Evolutionary conservation across 1,140 invertebrate species (phyloP), one percentile per base, ranked within the genome.

Genomic region (Drosophila ananassae): DNA sequence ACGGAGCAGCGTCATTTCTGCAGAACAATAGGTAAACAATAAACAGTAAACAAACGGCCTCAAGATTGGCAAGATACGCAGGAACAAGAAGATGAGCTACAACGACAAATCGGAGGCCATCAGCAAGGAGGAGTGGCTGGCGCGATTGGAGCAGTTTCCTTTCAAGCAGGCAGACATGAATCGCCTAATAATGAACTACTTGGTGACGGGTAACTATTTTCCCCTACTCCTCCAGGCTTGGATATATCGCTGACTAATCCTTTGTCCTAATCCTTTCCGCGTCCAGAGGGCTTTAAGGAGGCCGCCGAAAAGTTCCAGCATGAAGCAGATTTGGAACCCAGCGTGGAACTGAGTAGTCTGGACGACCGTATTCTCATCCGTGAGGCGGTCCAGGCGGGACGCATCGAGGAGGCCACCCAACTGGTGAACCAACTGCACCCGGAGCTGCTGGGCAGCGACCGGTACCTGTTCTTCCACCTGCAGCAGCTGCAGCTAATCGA

Each of bases 101-200:
- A 91, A 90, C 79, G 90, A 91, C 52, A 91, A 91, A 64, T 64
- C 68, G 55, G 90, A 91, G 52, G 56, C 64, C 60, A 83, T 92
- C 60, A 73, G 78, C 62, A 92, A 92, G 75, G 91, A 95, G 61
- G 95, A 96, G 73, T 97, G 96, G 96, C 90, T 95, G 78, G 93
- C 93, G 54, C 93, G 94, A 73, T 91, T 97, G 12, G 96, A 97
- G 84, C 94, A 94, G 63, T 94, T 97, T 50, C 96, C 97, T 71
- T 95, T 98, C 73, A 97, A 97, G 48, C 94, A 98, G 76, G 94
- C 95, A 46, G 97, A 98, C 79, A 98, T 99, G 96, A 99, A 99
- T 92, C 97, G 97, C 92, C 93, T 99, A 39, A 98, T 99, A 60
- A 99, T 99, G 98, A 98, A 99, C 93, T 99, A 99, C 93, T 94